Evolutionary conservation across 2,888 invertebrate species (phyloP).

Genomic region (Diplazon laetatorius): DNA sequence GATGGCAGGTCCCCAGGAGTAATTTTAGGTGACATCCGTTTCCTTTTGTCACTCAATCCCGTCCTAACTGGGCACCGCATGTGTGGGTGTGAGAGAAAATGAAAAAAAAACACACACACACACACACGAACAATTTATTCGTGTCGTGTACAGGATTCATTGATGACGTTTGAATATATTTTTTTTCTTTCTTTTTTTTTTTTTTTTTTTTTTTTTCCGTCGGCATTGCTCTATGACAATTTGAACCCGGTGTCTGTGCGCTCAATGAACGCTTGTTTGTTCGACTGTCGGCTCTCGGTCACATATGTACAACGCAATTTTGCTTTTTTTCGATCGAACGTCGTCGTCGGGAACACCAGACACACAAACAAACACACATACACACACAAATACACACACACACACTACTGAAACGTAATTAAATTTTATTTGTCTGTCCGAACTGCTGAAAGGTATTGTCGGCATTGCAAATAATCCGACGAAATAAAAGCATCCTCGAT

Average conservation of each 20-base stretch:
- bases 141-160: neutral
- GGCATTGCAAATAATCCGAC: too few relatives aligned
- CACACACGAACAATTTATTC: too few relatives aligned
- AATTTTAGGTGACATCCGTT: constrained; percentile 7
- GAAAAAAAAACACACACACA: too few relatives aligned
- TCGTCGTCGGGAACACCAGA: neutral
- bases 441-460: too few relatives aligned
- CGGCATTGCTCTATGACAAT: constrained; percentile 33
- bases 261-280: constrained; percentile 11
- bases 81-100: neutral
- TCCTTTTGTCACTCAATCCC: constrained; percentile 36
- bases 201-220: constrained; percentile 30
- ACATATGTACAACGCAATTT: constrained; percentile 8
- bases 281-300: neutral
- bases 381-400: too few relatives aligned
- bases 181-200: too few relatives aligned
- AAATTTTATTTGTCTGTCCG: too few relatives aligned
- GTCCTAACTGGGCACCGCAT: neutral
- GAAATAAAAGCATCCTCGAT: too few relatives aligned
- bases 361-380: too few relatives aligned
- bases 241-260: constrained; percentile 22
- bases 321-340: constrained; percentile 16
- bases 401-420: too few relatives aligned
- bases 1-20: neutral
- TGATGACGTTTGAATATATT: neutral